Base-by-base conservation (phyloP, 1,140 invertebrate genomes). In the Polypedilum vanderplanki region DNA sequence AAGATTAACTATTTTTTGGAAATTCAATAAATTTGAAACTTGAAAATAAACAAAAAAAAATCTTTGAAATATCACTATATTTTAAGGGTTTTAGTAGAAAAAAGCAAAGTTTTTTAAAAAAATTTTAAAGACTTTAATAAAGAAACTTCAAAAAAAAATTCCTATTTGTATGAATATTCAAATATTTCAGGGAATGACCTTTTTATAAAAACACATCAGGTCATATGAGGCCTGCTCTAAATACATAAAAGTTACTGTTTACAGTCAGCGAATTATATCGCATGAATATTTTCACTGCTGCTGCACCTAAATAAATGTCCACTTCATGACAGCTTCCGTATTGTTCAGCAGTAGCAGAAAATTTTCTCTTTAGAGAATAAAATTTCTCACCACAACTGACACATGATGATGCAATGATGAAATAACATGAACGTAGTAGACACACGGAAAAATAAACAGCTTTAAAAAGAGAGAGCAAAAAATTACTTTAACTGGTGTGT, bases 401-500 rank as follows among this genome's bases (percentile, higher is more conserved):
- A 57, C 24, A 33, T 5, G 24, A 33, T 57, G 46, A 57, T 57
- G 46, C 46, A n/a, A 57, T 57, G 46, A 57, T 57, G 46, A n/a
- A 57, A 46, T 10, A 46, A 57, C 46, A 57, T 57, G n/a, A 57
- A 57, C 15, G 46, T 57, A 41, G 40, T 41, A 46, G 41, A 46
- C 12, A 57, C 12, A 57, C 15, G n/a, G n/a, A 57, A 57, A n/a
- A 57, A 57, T 46, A 46, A 33, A 46, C 46, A 12, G 1, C n/a
- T 57, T 57, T 57, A n/a, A 12, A n/a, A n/a, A 57, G 10, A 41
- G 5, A 41, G 5, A 41, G 41, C 41, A 46, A 10, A 67, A 0
- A 22, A 80, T 80, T 76, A 83, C 81, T 81, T 83, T 90, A 20
- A 91, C 87, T 1, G 94, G 94, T 1, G 87, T 90, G 81, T 93